Evolutionary conservation across 2,113 vertebrate genomes (phyloP).

Genomic region (Pterocles burchelli): DNA sequence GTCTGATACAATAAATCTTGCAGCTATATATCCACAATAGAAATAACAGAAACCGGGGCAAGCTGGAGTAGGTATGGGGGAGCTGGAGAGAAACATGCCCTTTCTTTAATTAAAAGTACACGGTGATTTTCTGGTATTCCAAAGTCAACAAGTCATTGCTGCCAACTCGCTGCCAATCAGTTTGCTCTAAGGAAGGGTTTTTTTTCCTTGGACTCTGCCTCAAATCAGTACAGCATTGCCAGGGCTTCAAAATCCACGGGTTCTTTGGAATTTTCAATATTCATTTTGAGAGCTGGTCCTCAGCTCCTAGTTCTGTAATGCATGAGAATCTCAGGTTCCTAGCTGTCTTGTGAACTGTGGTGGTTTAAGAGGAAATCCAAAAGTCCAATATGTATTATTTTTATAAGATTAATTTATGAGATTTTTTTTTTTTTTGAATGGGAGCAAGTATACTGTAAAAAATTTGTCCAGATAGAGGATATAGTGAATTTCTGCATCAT

Average conservation of each 20-base stretch:
- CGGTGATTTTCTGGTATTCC: constrained; percentile 3
- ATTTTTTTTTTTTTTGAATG: too few relatives aligned
- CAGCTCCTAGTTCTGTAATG: not conserved
- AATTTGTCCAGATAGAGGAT: not conserved
- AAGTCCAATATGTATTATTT: not conserved
- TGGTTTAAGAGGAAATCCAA: not conserved
- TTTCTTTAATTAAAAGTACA: constrained; percentile 21
- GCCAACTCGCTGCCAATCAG: not conserved
- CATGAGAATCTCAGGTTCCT: not conserved
- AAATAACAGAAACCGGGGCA: constrained; percentile 12
- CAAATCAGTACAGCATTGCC: not conserved
- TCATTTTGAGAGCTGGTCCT: not conserved
- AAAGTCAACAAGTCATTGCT: not conserved
- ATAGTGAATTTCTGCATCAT: not conserved
- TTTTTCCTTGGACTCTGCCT: not conserved
- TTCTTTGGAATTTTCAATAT: not conserved
- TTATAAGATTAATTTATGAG: not conserved
- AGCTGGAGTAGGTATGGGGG: not conserved
- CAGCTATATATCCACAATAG: constrained; percentile 2
- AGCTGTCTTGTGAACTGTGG: not conserved
- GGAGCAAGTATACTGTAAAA: not conserved
- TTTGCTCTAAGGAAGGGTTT: not conserved
- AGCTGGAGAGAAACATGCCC: not conserved
- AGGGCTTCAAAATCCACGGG: not conserved
- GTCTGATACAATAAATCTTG: constrained; percentile 57